These are phyloP conservation scores for Paracyclopina nana DNA, from an alignment of 1,140 invertebrate genomes.

Conservation along the genomic window DNA sequence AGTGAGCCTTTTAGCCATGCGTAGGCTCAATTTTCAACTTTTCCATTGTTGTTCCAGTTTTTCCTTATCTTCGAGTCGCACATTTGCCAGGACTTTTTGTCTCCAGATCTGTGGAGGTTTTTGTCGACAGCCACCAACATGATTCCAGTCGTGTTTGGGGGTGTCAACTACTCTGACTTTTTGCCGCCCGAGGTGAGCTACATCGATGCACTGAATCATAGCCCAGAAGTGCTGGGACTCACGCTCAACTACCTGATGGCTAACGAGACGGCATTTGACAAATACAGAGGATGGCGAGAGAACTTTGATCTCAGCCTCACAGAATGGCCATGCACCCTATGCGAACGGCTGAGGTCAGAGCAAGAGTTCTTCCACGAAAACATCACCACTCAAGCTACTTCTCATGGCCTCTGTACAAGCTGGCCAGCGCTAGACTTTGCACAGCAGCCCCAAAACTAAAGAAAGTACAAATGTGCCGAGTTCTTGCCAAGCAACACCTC, in stretches of 20 bases:
- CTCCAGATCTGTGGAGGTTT: background rate
- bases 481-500: too few species aligned
- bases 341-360: background rate
- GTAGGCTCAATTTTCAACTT: too few species aligned
- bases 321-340: conserved; percentile 7
- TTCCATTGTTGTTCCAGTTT: too few species aligned
- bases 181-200: background rate
- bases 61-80: conserved; percentile 8
- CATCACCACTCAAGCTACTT: background rate
- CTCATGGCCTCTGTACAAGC: background rate
- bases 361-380: background rate
- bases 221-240: background rate
- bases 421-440: conserved; percentile 6
- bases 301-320: background rate
- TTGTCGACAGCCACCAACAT: background rate
- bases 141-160: conserved; percentile 3
- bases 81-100: conserved; percentile 2
- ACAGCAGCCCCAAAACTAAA: background rate
- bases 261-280: background rate
- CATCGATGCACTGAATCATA: conserved; percentile 8
- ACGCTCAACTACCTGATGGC: background rate
- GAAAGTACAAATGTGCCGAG: too few species aligned
- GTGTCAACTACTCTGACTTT: conserved; percentile 1
- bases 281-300: background rate
- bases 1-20: too few species aligned